phyloP scores from a whole-genome alignment of 2,113 vertebrate species.

The Epinephelus lanceolatus region DNA sequence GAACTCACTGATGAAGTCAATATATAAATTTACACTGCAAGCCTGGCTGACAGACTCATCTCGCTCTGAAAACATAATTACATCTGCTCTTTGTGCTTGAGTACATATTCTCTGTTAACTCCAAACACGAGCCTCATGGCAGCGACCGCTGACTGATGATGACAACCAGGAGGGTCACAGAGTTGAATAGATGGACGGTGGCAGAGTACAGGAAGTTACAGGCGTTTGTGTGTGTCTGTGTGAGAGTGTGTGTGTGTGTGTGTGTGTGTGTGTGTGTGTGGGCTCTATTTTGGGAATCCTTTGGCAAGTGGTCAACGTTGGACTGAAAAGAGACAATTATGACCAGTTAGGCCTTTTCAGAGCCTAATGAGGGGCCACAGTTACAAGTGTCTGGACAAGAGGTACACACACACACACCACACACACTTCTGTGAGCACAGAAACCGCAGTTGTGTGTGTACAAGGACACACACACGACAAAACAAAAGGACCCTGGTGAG shows the following conservation, averaged over 20 bases:
- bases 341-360: conserved; percentile 76
- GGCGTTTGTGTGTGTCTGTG: conserved; percentile 6
- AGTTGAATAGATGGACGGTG: conserved; percentile 34
- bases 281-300: conserved; percentile 63
- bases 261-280: neutral
- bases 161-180: conserved; percentile 32
- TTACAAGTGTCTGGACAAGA: conserved; percentile 68
- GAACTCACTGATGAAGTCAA: neutral
- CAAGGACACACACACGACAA: neutral
- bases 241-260: conserved; percentile 5
- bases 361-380: conserved; percentile 76
- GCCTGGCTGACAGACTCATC: conserved; percentile 9
- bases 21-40: neutral
- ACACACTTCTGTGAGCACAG: conserved; percentile 5
- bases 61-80: neutral
- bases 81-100: conserved; percentile 29
- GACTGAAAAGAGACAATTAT: conserved; percentile 75
- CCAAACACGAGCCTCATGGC: neutral
- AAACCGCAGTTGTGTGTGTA: neutral
- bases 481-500: conserved; percentile 40
- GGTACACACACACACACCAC: conserved; percentile 27
- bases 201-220: conserved; percentile 39
- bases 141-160: conserved; percentile 20
- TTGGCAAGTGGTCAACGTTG: conserved; percentile 62
- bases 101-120: conserved; percentile 23